Base-by-base conservation (phyloP, 2,888 invertebrate genomes). In the Caenorhabditis macrosperma region DNA sequence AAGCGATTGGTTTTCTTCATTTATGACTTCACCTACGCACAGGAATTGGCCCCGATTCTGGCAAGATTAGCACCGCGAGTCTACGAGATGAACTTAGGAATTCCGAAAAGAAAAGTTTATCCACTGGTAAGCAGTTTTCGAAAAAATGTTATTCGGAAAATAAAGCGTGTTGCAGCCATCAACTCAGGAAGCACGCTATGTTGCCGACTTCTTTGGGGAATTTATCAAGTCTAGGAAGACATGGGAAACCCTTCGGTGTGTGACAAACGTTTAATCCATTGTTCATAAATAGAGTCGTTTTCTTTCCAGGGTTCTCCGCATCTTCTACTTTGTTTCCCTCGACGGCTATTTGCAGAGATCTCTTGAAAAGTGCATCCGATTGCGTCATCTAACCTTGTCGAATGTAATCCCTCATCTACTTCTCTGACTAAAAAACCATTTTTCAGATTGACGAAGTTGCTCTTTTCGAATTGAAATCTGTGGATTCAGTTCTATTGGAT, bases 401-500 rank as follows among this genome's bases (percentile, higher is more conserved):
- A 78, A 78, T 52, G 78, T 78, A 38, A 33, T 26, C 22, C 30
- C 1, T 55, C 44, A 3, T 26, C 24, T 22, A 26, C 28, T 24
- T 24, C 20, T 10, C 5, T 33, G 33, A 33, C 26, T 9, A 20
- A 20, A 22, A 44, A 35, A 28, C 28, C 6, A 2, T 30, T 3
- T 63, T 78, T 38, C 48, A 78, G 78, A 61, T 78, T 5, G 78
- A 78, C n/a, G 78, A 78, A 5, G 44, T 78, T 17, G 41, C 24
- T 0, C 1, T 71, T 9, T 72, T 78, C 52, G 78, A 78, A 35
- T n/a, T 67, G 5, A 12, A 61, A 5, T 28, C 28, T 10, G 38
- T 72, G 7, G 44, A 78, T 26, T 72, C 78, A 6, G 57, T 72
- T 2, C 35, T 78, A 2, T 22, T 78, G 35, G 78, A 78, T 33